phyloP scores from a whole-genome alignment of 2,888 invertebrate species.

The Apodemia mormo region DNA sequence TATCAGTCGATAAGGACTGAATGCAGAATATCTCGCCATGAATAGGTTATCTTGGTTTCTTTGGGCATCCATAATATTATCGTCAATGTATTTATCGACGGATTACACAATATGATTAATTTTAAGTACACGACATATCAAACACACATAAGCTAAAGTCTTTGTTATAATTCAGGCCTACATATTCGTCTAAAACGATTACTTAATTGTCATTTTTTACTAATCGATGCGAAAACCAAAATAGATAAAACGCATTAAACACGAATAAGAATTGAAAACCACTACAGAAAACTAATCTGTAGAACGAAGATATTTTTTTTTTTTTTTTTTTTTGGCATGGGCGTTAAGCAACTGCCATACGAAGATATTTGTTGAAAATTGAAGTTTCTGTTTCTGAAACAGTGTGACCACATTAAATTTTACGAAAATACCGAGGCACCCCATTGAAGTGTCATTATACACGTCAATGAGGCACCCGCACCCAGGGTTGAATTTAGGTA shows the following conservation, averaged over 20 bases:
- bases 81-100: slow-evolving; percentile 36
- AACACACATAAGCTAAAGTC: slow-evolving; percentile 23
- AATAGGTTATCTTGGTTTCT: slow-evolving; percentile 50
- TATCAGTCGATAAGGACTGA: slow-evolving; percentile 81
- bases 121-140: slow-evolving; percentile 40
- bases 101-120: slow-evolving; percentile 26
- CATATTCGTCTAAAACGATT: slow-evolving; percentile 26
- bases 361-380: no score
- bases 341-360: no score
- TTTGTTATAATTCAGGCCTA: slow-evolving; percentile 23
- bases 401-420: no score
- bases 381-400: no score
- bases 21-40: slow-evolving; percentile 70
- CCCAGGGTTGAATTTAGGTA: no score
- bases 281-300: no score
- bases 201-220: neutral
- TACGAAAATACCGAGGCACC: no score
- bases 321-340: no score
- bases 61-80: slow-evolving; percentile 55
- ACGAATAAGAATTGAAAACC: neutral
- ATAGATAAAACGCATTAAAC: neutral
- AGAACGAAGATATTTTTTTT: no score
- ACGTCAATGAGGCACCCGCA: no score
- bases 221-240: neutral
- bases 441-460: no score